Evolutionary conservation across 2,113 vertebrate genomes (phyloP).

Genomic region (Nothocercus nigrocapillus): DNA sequence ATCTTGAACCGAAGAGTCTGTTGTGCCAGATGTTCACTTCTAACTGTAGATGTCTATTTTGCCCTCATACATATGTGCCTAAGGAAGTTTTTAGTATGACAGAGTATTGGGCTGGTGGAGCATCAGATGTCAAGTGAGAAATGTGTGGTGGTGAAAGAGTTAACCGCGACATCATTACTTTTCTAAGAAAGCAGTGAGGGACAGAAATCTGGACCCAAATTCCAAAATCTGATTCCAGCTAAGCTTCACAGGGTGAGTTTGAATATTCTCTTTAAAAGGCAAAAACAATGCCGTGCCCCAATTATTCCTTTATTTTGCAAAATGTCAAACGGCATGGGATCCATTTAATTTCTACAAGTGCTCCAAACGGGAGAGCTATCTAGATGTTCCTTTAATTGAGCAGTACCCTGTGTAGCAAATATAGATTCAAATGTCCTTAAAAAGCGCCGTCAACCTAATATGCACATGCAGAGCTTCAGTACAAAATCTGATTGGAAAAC

Average conservation of each 20-base stretch:
- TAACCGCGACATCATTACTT: slow-evolving; percentile 7
- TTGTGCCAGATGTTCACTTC: background rate
- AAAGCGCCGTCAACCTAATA: background rate
- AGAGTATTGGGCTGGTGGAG: background rate
- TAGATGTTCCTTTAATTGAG: slow-evolving; percentile 69
- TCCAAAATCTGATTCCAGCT: slow-evolving; percentile 68
- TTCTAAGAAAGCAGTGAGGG: slow-evolving; percentile 28
- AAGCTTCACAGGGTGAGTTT: slow-evolving; percentile 66
- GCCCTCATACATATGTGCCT: background rate
- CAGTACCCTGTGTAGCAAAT: slow-evolving; percentile 56
- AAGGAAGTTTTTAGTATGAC: background rate
- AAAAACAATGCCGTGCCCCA: slow-evolving; percentile 77
- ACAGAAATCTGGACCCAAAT: slow-evolving; percentile 68
- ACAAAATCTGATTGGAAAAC: background rate
- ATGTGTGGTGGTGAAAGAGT: background rate
- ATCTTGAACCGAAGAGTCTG: background rate
- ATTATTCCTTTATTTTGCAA: slow-evolving; percentile 81
- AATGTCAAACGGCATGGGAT: slow-evolving; percentile 83
- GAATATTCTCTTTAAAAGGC: slow-evolving; percentile 75
- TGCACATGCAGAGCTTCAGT: background rate
- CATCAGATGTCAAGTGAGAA: background rate
- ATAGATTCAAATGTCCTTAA: slow-evolving; percentile 54
- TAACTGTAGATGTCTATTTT: background rate
- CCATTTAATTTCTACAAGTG: slow-evolving; percentile 83
- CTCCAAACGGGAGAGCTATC: slow-evolving; percentile 76